phyloP scores from a whole-genome alignment of 2,797 vertebrate species.

The Zalophus californianus region DNA sequence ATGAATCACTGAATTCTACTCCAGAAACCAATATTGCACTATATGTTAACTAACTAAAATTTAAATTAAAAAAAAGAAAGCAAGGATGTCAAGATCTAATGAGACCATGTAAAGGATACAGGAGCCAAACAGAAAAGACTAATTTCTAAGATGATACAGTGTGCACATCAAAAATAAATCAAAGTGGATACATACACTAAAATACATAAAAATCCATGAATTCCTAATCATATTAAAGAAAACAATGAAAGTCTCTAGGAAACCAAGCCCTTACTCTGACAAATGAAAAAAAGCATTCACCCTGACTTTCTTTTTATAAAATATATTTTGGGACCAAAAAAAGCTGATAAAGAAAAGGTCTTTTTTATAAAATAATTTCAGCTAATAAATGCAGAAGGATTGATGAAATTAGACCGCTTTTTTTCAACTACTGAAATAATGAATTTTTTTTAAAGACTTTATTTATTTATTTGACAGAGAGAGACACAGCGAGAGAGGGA shows the following conservation, averaged over 20 bases:
- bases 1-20: background rate
- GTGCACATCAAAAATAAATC: background rate
- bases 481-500: too few relatives aligned
- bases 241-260: background rate
- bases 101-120: background rate
- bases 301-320: slow-evolving; percentile 10
- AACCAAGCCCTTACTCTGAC: slow-evolving; percentile 46
- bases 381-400: background rate
- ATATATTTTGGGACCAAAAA: slow-evolving; percentile 39
- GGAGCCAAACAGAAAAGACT: background rate
- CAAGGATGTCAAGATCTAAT: background rate
- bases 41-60: background rate
- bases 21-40: background rate
- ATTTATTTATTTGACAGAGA: too few relatives aligned
- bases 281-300: background rate
- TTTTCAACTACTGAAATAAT: slow-evolving; percentile 45
- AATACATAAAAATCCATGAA: slow-evolving; percentile 48
- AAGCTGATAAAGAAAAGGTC: background rate
- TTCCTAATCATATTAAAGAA: slow-evolving; percentile 15
- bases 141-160: slow-evolving; percentile 7
- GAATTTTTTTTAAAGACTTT: background rate
- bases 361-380: slow-evolving; percentile 45
- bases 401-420: background rate
- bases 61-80: background rate
- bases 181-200: background rate